These are phyloP conservation scores for Endotricha flammealis DNA, from an alignment of 2,888 invertebrate genomes.

Conservation along the genomic window DNA sequence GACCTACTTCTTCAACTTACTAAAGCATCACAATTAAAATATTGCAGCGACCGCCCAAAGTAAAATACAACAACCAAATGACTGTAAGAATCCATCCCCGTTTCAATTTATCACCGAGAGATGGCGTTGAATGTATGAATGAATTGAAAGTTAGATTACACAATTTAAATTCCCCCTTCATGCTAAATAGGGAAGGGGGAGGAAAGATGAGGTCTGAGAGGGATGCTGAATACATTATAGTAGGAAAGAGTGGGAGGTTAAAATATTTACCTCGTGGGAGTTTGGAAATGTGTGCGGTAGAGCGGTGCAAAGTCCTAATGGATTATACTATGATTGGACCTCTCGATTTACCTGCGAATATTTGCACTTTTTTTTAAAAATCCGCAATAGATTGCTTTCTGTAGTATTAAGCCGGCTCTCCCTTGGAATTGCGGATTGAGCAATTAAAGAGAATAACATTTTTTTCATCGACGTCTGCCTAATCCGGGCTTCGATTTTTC, in stretches of 20 bases:
- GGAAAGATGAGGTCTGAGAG: slow-evolving; percentile 74
- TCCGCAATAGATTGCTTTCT: slow-evolving; percentile 43
- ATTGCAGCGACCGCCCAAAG: slow-evolving; percentile 23
- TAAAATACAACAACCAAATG: slow-evolving; percentile 50
- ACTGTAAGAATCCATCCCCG: slow-evolving; percentile 62
- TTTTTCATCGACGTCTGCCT: slow-evolving; percentile 19
- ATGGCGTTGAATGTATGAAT: slow-evolving; percentile 77
- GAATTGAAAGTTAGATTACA: slow-evolving; percentile 79
- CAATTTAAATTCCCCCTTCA: slow-evolving; percentile 78
- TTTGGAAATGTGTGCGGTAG: slow-evolving; percentile 69
- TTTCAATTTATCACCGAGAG: slow-evolving; percentile 76
- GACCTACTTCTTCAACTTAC: too few species aligned
- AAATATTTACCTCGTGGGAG: slow-evolving; percentile 75
- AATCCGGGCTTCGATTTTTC: too few species aligned
- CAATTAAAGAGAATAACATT: slow-evolving; percentile 59
- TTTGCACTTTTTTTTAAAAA: slow-evolving; percentile 43
- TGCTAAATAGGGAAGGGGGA: slow-evolving; percentile 75
- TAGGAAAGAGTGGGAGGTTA: slow-evolving; percentile 46
- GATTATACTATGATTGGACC: slow-evolving; percentile 74
- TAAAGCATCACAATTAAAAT: too few species aligned
- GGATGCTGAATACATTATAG: slow-evolving; percentile 68
- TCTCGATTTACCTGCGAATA: slow-evolving; percentile 59
- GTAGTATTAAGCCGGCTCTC: slow-evolving; percentile 41
- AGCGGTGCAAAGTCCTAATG: slow-evolving; percentile 73
- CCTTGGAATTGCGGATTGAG: slow-evolving; percentile 33